Percentiles rank a stretch among this genome's conserved stretches.
These are phyloP conservation scores for Poecilia latipinna DNA, from an alignment of 2,113 vertebrate species.

Conservation along the genomic window DNA sequence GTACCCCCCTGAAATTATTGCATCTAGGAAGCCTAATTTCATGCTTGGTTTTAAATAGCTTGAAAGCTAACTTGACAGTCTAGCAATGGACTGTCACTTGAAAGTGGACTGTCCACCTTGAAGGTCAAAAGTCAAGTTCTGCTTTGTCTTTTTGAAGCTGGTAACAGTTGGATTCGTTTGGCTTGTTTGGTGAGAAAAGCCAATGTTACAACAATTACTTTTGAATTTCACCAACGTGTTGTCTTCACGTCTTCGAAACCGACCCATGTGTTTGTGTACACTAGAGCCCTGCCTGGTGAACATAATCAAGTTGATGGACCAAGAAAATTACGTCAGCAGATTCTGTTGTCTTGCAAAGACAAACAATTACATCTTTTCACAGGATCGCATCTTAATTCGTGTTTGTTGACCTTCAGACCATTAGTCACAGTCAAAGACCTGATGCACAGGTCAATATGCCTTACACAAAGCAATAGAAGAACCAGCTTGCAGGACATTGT, in stretches of 20 bases:
- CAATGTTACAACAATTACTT: neutral
- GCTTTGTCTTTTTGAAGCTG: too few relatives aligned
- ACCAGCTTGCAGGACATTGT: neutral
- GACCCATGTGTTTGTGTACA: neutral
- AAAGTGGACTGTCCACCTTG: too few relatives aligned
- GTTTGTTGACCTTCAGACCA: slow-evolving; percentile 4
- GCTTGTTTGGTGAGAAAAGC: neutral
- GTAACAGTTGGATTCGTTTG: neutral
- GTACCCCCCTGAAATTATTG: neutral
- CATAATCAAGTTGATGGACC: neutral
- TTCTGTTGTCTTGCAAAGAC: neutral
- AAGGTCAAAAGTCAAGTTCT: too few relatives aligned
- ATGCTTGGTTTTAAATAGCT: neutral
- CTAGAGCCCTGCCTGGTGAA: neutral
- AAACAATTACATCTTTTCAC: neutral
- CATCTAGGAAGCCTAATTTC: neutral
- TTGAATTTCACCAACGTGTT: neutral
- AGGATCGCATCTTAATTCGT: neutral
- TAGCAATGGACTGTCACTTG: too few relatives aligned
- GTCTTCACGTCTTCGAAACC: too few relatives aligned
- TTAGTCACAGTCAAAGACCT: slow-evolving; percentile 8
- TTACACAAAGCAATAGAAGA: slow-evolving; percentile 9
- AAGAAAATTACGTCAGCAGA: slow-evolving; percentile 1
- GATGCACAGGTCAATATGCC: slow-evolving; percentile 41
- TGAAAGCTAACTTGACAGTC: neutral